Percentiles rank a stretch among this genome's conserved stretches.
Conservation (phyloP, 2,797 vertebrate genomes). For the Parauchenoglanis ngamensis region DNA sequence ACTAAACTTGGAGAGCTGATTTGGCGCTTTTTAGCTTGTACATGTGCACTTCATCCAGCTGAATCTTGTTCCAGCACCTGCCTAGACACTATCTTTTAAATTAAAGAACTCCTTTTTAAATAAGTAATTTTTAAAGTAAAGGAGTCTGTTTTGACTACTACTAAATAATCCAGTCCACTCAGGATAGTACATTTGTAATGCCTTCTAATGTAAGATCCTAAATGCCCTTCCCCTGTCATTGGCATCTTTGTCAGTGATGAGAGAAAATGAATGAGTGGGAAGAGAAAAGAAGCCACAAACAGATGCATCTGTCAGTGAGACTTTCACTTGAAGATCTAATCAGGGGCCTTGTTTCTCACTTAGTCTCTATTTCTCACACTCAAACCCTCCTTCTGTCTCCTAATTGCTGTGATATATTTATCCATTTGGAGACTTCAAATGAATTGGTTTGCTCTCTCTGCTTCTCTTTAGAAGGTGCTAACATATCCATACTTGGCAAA, state of each 20-base stretch:
- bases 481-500: not conserved
- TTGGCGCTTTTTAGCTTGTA: not conserved
- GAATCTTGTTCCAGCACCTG: not conserved
- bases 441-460: conserved; percentile 4
- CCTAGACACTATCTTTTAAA: not conserved
- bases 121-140: not conserved
- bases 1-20: not conserved
- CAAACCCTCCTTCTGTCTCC: conserved; percentile 8
- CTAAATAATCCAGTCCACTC: conserved; percentile 8
- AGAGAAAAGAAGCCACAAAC: conserved; percentile 27
- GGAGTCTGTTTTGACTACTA: not conserved
- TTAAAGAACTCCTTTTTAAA: conserved; percentile 1
- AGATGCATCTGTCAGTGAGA: conserved; percentile 41
- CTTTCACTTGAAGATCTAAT: conserved; percentile 43
- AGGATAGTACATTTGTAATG: not conserved
- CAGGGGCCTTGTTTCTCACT: conserved; percentile 20
- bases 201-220: not conserved
- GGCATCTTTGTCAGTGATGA: conserved; percentile 1
- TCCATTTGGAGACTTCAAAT: conserved; percentile 17
- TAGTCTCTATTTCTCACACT: conserved; percentile 4
- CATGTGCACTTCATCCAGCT: not conserved
- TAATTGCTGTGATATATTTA: conserved; percentile 43
- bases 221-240: conserved; percentile 24
- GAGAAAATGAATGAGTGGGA: conserved; percentile 15
- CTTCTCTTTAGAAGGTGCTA: not conserved